phyloP scores from a whole-genome alignment of 2,113 vertebrate genomes.

The Rhinichthys klamathensis region DNA sequence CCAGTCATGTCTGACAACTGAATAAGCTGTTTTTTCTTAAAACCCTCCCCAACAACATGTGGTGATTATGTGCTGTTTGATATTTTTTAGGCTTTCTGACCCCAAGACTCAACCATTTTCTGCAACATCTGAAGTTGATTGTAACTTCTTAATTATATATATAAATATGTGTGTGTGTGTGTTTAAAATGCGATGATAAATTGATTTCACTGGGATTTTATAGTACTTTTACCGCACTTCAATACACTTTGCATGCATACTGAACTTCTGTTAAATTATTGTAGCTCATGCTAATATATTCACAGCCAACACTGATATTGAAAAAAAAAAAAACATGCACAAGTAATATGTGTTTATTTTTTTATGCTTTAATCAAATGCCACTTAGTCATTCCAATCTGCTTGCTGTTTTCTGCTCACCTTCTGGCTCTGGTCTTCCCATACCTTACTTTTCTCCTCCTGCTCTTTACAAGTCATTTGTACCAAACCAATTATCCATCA shows the following conservation, averaged over 20 bases:
- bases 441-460: constrained; percentile 38
- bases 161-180: too few species aligned
- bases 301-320: background rate
- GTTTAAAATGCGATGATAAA: too few species aligned
- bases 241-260: background rate
- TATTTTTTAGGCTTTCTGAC: too few species aligned
- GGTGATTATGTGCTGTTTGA: too few species aligned
- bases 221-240: background rate
- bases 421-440: constrained; percentile 29
- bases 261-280: background rate
- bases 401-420: constrained; percentile 27
- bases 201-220: background rate
- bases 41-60: too few species aligned
- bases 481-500: constrained; percentile 20
- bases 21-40: background rate
- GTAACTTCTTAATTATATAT: too few species aligned
- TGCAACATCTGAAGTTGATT: too few species aligned
- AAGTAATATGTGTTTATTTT: constrained; percentile 33
- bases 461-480: constrained; percentile 36
- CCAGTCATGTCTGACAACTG: too few species aligned
- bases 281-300: constrained; percentile 9
- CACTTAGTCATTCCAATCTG: constrained; percentile 32
- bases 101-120: too few species aligned
- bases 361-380: constrained; percentile 31
- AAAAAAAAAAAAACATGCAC: background rate